Evolutionary conservation across 1,140 invertebrate genomes (phyloP), one percentile per base, ranked within the genome.

Genomic region (Drosophila seguyi): DNA sequence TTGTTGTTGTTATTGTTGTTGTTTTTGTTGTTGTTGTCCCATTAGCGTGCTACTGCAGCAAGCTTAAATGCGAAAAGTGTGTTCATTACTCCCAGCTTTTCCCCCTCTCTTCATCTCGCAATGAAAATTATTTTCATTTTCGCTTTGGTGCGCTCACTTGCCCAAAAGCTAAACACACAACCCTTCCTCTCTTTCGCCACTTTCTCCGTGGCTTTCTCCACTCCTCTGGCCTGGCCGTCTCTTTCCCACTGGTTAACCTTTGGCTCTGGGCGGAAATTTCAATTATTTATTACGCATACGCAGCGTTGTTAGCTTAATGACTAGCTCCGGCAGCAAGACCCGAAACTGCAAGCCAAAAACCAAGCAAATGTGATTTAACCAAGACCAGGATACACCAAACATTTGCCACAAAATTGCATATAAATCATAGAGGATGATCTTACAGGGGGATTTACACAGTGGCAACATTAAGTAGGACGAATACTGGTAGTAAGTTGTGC

Each of bases 21-120:
- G 38, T 41, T 47, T 60, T 55, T 71, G 58, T 53, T 81, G 62
- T 53, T 81, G 55, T 77, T 86, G 82, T 79, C 84, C 84, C 84
- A 88, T 88, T 87, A 87, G 84, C 84, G 84, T 83, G 72, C 73
- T 73, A 68, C 84, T 80, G 80, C 76, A 80, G 56, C 66, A 3
- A 72, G 85, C 84, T 90, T 81, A 88, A 88, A 88, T 88, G 84
- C 85, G 84, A 88, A 88, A 88, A 88, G 85, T 88, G 85, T 88
- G 84, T 88, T 88, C 84, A 88, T 88, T 90, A 88, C 85, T 78
- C 60, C 44, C 29, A 60, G 14, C n/a, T 22, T 11, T 14, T 22
- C 38, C 20, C 41, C 8, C 14, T 25, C 48, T 44, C 18, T 3
- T 7, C 41, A 31, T 73, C 62, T 63, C 59, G 84, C 81, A 88